A percentile compares a stretch with the other conserved stretches of the same genome.
Evolutionary conservation across 2,113 vertebrate genomes (phyloP).

Genomic region (Callopanchax toddi): DNA sequence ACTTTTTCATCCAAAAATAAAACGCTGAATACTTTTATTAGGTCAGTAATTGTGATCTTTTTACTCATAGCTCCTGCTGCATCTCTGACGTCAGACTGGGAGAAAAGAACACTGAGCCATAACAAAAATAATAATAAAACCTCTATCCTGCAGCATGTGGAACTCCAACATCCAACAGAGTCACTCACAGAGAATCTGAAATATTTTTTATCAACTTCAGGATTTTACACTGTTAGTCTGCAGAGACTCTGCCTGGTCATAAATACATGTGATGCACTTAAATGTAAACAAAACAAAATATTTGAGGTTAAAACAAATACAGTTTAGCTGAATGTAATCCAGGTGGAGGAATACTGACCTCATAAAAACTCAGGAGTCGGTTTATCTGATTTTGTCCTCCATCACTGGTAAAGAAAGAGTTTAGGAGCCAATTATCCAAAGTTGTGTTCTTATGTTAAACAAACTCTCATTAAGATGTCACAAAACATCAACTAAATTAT

Average conservation of each 20-base stretch:
- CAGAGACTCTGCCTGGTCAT: background rate
- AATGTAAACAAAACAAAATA: no score
- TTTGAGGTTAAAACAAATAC: no score
- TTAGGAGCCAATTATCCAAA: no score
- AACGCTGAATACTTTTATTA: background rate
- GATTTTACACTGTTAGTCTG: conserved; percentile 30
- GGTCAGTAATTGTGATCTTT: background rate
- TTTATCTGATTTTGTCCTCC: no score
- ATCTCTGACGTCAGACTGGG: conserved; percentile 6
- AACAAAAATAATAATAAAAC: conserved; percentile 3
- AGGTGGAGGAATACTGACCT: no score
- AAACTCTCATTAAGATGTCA: no score
- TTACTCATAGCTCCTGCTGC: background rate
- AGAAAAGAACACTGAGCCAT: background rate
- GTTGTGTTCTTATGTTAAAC: no score
- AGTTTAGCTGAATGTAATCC: no score
- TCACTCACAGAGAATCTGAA: conserved; percentile 26
- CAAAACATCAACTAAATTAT: no score
- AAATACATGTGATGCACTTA: no score
- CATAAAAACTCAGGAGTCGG: no score
- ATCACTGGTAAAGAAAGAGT: no score
- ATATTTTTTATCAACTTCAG: conserved; percentile 11
- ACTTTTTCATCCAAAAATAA: background rate
- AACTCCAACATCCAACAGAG: conserved; percentile 7
- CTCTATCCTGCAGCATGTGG: background rate